phyloP scores from a whole-genome alignment of 2,113 vertebrate genomes.

The Menidia beryllina region DNA sequence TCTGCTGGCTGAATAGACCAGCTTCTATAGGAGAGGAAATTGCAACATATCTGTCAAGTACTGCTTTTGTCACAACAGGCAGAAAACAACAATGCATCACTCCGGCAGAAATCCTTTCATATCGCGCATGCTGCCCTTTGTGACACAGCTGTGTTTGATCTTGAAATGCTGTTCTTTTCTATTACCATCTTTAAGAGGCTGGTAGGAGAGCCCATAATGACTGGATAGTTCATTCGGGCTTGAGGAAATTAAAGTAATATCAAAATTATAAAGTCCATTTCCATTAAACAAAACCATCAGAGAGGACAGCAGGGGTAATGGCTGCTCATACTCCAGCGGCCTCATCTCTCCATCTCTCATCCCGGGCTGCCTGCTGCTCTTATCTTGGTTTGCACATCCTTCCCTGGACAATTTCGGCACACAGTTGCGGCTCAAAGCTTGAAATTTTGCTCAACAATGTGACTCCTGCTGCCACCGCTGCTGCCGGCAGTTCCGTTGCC shows the following conservation, averaged over 20 bases:
- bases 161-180: slow-evolving; percentile 7
- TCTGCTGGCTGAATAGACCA: slow-evolving; percentile 30
- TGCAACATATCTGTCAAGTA: background rate
- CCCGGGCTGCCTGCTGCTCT: slow-evolving; percentile 47
- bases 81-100: background rate
- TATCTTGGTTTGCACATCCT: slow-evolving; percentile 51
- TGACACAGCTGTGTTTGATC: slow-evolving; percentile 45
- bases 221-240: slow-evolving; percentile 35
- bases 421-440: slow-evolving; percentile 23
- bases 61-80: background rate
- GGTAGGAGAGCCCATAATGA: slow-evolving; percentile 19
- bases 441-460: slow-evolving; percentile 25
- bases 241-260: slow-evolving; percentile 43
- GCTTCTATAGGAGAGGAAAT: slow-evolving; percentile 30
- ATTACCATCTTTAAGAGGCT: slow-evolving; percentile 7
- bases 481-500: slow-evolving; percentile 20
- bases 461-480: slow-evolving; percentile 37
- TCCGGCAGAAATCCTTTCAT: slow-evolving; percentile 11
- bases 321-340: slow-evolving; percentile 36
- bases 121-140: slow-evolving; percentile 15
- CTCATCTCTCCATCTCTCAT: slow-evolving; percentile 32
- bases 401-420: slow-evolving; percentile 34
- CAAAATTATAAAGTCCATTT: slow-evolving; percentile 21
- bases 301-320: slow-evolving; percentile 48
- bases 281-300: slow-evolving; percentile 20